Base-by-base conservation (phyloP, 2,797 vertebrate genomes). In the Darevskia nairensis region DNA sequence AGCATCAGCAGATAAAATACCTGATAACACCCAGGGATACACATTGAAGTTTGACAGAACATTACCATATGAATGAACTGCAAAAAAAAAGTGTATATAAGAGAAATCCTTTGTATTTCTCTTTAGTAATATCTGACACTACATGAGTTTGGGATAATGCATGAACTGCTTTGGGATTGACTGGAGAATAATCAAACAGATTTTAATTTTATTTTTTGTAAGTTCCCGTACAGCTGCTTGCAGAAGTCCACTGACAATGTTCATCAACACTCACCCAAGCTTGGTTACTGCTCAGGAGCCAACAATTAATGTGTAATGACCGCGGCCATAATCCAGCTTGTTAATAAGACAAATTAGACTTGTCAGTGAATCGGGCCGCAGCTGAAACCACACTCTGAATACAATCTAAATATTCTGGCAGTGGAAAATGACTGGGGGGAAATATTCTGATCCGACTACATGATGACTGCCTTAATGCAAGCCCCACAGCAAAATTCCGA, bases 11-110 rank as follows among this genome's bases (percentile, higher is more conserved):
- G 77, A 89, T 1, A 92, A 93, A 92, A 89, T 46, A 80, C 4
- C 80, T 95, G 69, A 74, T 85, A 92, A 92, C 75, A 9, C 29
- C 61, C 77, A 82, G 41, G 82, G 89, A 92, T 80, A 71, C 2
- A 41, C 4, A 39, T 13, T 90, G 25, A 89, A 87, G 72, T 13
- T 59, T 90, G 4, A 69, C 50, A 86, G 83, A 39, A 66, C 69
- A 89, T 76, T 92, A 88, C 19, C 85, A 90, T 50, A 86, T 74
- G 27, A 94, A 89, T 95, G 86, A 91, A 88, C 80, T 9, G 82
- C 50, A 39, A 41, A 83, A 35, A 35, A 78, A 46, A 6, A 25
- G 11, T 82, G 6, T 27, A 39, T 13, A 64, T 61, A 74, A 72
- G 92, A 92, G 91, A 82, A 74, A 61, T 81, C 68, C 23, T 85